Conservation (phyloP, 2,888 invertebrate genomes). For the Acanthosepion pharaonis region DNA sequence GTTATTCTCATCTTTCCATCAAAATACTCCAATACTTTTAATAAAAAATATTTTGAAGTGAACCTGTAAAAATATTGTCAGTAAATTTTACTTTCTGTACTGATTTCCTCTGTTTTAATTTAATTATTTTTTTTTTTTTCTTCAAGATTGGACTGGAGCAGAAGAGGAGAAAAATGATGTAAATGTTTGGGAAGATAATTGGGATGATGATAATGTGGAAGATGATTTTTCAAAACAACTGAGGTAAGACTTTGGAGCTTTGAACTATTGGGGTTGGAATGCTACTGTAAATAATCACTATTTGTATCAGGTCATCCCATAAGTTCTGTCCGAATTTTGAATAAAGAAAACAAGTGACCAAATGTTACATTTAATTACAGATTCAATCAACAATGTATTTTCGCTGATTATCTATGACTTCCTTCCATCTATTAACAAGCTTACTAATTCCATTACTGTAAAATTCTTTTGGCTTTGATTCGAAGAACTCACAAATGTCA, state of each 20-base stretch:
- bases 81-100: neutral
- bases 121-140: neutral
- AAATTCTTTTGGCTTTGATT: no score
- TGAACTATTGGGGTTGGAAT: neutral
- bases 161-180: constrained; percentile 85
- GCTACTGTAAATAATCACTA: no score
- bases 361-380: no score
- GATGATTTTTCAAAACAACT: constrained; percentile 98
- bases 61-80: neutral
- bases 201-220: constrained; percentile 99
- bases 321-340: no score
- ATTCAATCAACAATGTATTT: no score
- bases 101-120: neutral
- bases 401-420: no score
- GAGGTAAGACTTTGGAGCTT: constrained; percentile 79
- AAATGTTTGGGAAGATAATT: constrained; percentile 99
- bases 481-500: no score
- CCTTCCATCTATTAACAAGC: no score
- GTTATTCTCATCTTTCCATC: neutral
- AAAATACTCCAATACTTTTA: neutral
- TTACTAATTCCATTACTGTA: no score
- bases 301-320: no score
- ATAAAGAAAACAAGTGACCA: no score
- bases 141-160: constrained; percentile 83
- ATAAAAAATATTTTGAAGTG: neutral